Evolutionary conservation across 2,888 invertebrate genomes (phyloP).

Genomic region (Cantharis rufa): DNA sequence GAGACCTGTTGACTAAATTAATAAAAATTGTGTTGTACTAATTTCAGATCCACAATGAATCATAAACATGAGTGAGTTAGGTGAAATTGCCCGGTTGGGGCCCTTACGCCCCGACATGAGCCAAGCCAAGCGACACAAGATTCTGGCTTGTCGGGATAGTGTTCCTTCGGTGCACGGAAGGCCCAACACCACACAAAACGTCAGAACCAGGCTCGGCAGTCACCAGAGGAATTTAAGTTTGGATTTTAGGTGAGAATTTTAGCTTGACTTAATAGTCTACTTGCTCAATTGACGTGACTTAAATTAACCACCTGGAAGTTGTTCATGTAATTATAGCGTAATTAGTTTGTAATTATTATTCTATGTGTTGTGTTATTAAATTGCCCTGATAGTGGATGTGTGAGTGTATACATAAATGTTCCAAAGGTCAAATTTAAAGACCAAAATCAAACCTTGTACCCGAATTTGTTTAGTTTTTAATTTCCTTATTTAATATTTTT

Average conservation of each 20-base stretch:
- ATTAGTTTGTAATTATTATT: background rate
- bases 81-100: constrained; percentile 39
- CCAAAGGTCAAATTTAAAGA: constrained; percentile 1
- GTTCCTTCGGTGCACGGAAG: constrained; percentile 66
- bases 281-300: background rate
- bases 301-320: background rate
- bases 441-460: background rate
- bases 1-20: background rate
- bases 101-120: constrained; percentile 36
- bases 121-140: constrained; percentile 51
- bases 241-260: constrained; percentile 75
- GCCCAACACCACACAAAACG: constrained; percentile 55
- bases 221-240: constrained; percentile 89
- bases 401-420: background rate
- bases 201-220: constrained; percentile 62
- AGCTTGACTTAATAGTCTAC: background rate
- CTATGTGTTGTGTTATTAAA: background rate
- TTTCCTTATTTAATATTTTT: background rate
- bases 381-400: background rate
- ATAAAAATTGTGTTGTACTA: background rate
- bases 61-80: constrained; percentile 36
- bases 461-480: background rate
- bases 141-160: constrained; percentile 37
- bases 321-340: background rate
- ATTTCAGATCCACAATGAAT: constrained; percentile 10